Percentiles rank a stretch among this genome's conserved stretches.
Conservation (phyloP, 1,140 invertebrate species). For the Octopus sinensis region DNA sequence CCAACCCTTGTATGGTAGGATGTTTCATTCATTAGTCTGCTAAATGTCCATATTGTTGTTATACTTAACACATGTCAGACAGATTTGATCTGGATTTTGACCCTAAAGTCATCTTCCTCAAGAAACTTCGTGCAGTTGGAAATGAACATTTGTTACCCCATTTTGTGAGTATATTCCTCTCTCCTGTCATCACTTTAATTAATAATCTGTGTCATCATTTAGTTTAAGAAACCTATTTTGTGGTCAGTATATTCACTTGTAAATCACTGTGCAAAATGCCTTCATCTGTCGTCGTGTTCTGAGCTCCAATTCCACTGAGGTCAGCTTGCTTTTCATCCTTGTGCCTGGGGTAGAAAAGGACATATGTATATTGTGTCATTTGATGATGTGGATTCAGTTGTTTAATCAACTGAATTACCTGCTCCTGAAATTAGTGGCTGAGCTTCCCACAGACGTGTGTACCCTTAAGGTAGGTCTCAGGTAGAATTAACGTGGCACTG, state of each 20-base stretch:
- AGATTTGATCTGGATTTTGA: constrained; percentile 23
- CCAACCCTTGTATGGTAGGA: too few relatives aligned
- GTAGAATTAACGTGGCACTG: too few relatives aligned
- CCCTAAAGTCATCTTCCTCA: constrained; percentile 25
- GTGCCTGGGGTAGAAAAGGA: too few relatives aligned
- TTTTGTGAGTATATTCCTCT: constrained; percentile 38
- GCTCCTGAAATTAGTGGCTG: too few relatives aligned
- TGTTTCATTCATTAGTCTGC: too few relatives aligned
- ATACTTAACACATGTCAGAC: constrained; percentile 17
- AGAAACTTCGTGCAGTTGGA: constrained; percentile 24
- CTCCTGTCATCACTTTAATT: neutral
- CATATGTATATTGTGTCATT: too few relatives aligned
- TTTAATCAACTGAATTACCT: too few relatives aligned
- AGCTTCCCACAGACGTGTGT: too few relatives aligned
- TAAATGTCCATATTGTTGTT: too few relatives aligned
- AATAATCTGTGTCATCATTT: neutral
- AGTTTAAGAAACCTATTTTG: constrained; percentile 9
- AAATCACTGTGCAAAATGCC: neutral
- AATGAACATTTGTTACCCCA: constrained; percentile 30
- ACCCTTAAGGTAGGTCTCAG: too few relatives aligned
- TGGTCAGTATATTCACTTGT: neutral
- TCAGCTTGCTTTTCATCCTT: neutral
- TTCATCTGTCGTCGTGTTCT: neutral
- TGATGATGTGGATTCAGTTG: too few relatives aligned
- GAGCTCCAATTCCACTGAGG: neutral